Percentiles rank a stretch among this genome's conserved stretches.
Conservation (phyloP, 2,797 vertebrate genomes). For the Liparis tanakae region DNA sequence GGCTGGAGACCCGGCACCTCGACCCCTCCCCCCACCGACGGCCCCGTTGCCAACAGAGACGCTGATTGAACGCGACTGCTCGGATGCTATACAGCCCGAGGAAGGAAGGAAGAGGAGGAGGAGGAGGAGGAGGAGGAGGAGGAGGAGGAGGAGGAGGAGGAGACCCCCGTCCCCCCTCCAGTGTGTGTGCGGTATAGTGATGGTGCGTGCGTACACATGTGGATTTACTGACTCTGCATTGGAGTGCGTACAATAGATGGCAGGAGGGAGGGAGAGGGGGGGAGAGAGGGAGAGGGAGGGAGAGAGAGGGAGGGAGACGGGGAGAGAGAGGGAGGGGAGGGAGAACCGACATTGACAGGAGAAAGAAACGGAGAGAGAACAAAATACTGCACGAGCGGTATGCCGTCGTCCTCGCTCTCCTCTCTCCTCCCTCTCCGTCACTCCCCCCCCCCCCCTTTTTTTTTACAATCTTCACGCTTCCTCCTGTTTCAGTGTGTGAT, state of each 20-base stretch:
- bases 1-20: constrained; percentile 62
- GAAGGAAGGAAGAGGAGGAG: constrained; percentile 46
- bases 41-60: constrained; percentile 73
- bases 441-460: constrained; percentile 17
- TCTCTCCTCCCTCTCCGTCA: constrained; percentile 16
- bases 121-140: constrained; percentile 45
- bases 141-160: constrained; percentile 42
- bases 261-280: not conserved
- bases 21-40: constrained; percentile 45
- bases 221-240: constrained; percentile 26
- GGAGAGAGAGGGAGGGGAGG: not conserved
- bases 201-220: constrained; percentile 11
- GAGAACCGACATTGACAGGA: constrained; percentile 12
- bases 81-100: constrained; percentile 75
- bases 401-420: constrained; percentile 26
- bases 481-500: constrained; percentile 48
- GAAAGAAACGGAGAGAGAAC: constrained; percentile 17
- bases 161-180: constrained; percentile 25
- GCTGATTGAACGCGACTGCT: constrained; percentile 80
- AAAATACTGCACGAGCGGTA: constrained; percentile 30
- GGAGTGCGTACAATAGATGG: not conserved
- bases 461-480: constrained; percentile 48
- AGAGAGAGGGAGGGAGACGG: not conserved
- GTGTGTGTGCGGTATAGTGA: constrained; percentile 33
- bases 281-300: not conserved